These are phyloP conservation scores for Stegana nigrithorax DNA, from an alignment of 2,888 invertebrate species.

Conservation along the genomic window DNA sequence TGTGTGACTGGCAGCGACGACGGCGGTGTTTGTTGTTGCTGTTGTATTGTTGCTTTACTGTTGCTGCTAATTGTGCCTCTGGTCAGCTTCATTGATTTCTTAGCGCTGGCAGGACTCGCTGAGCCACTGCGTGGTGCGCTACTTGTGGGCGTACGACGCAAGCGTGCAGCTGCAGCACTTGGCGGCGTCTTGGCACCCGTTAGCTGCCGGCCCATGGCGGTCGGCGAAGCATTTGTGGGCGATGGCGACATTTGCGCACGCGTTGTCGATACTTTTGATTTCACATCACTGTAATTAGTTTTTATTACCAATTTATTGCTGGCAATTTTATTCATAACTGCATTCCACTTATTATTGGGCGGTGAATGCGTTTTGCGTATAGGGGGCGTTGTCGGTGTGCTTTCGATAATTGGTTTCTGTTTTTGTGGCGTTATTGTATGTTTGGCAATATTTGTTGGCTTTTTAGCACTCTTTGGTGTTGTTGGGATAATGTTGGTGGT, in stretches of 20 bases:
- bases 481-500: too few relatives aligned
- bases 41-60: constrained; percentile 18
- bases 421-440: constrained; percentile 7
- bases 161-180: constrained; percentile 10
- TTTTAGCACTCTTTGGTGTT: constrained; percentile 14
- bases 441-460: background rate
- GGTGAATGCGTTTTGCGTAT: constrained; percentile 58
- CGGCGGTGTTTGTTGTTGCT: constrained; percentile 25
- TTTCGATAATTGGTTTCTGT: background rate
- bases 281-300: constrained; percentile 84
- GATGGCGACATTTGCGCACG: constrained; percentile 33
- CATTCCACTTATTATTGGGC: constrained; percentile 79
- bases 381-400: constrained; percentile 18
- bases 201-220: background rate
- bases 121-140: constrained; percentile 11
- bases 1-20: constrained; percentile 32
- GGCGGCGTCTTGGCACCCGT: constrained; percentile 9
- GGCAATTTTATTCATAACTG: constrained; percentile 85
- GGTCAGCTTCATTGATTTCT: constrained; percentile 16
- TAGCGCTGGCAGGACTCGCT: constrained; percentile 35
- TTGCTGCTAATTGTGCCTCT: constrained; percentile 31
- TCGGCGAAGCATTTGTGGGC: background rate
- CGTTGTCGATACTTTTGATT: constrained; percentile 80
- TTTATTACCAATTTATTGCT: constrained; percentile 73
- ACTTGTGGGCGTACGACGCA: constrained; percentile 43